Evolutionary conservation across 2,113 vertebrate genomes (phyloP).

Genomic region (Corythornis madagascariensis): DNA sequence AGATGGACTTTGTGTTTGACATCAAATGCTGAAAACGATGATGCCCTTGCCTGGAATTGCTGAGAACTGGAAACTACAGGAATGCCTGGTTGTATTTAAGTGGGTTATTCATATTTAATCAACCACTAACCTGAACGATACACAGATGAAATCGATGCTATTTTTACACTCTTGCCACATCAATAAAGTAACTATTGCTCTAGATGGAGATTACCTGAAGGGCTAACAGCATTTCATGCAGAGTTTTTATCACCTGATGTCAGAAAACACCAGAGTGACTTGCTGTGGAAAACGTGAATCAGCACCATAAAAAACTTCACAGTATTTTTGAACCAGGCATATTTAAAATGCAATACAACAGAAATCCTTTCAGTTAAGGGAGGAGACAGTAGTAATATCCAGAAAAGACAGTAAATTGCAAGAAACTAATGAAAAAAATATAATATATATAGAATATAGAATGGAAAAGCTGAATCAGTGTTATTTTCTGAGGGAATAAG

Average conservation of each 20-base stretch:
- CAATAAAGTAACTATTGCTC: neutral
- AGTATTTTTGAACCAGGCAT: neutral
- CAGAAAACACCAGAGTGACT: neutral
- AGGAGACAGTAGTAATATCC: rapidly evolving
- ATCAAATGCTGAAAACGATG: neutral
- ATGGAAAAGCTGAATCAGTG: neutral
- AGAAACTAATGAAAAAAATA: neutral
- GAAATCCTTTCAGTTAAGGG: neutral
- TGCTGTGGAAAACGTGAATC: neutral
- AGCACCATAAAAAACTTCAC: neutral
- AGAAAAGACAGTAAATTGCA: neutral
- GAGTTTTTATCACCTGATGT: neutral
- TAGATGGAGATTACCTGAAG: neutral
- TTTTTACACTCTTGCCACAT: neutral
- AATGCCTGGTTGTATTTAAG: neutral
- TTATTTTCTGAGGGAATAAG: neutral
- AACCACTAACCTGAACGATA: neutral
- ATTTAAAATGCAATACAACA: neutral
- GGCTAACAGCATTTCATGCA: neutral
- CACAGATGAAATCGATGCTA: neutral
- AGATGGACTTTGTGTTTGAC: neutral
- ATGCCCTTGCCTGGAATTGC: neutral
- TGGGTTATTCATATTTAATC: neutral
- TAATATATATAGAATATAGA: too few species aligned
- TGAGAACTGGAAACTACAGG: neutral